Conservation (phyloP, 2,113 vertebrate genomes). For the Bufo bufo region DNA sequence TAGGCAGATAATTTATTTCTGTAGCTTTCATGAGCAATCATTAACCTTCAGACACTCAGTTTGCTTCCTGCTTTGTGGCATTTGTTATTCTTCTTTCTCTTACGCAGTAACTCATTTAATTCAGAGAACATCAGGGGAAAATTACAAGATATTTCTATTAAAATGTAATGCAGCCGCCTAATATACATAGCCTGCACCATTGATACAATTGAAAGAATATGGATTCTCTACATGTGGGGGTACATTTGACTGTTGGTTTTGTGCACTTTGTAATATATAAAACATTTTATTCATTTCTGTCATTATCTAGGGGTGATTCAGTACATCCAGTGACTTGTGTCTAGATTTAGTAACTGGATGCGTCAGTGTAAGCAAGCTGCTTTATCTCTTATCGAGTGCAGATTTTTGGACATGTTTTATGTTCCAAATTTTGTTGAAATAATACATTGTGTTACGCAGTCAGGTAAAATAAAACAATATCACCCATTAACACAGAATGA, state of each 20-base stretch:
- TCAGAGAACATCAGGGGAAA: conserved; percentile 78
- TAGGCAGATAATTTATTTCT: conserved; percentile 88
- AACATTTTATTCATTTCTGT: background rate
- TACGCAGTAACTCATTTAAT: conserved; percentile 80
- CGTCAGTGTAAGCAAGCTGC: background rate
- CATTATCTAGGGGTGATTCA: conserved; percentile 18
- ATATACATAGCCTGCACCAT: background rate
- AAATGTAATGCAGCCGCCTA: conserved; percentile 68
- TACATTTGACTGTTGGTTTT: background rate
- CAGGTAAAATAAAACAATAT: background rate
- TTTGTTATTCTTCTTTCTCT: conserved; percentile 72
- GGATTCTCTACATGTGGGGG: conserved; percentile 56
- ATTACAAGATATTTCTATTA: conserved; percentile 79
- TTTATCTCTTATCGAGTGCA: background rate
- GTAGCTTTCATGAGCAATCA: conserved; percentile 87
- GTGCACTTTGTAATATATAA: background rate
- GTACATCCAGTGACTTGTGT: background rate
- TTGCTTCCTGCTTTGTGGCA: conserved; percentile 81
- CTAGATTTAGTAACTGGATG: conserved; percentile 21
- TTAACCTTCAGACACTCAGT: conserved; percentile 84
- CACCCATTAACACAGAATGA: no score
- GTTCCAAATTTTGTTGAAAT: background rate
- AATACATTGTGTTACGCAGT: background rate
- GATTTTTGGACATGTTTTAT: background rate
- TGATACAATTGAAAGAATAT: conserved; percentile 56